Conservation (phyloP, 2,888 invertebrate species). For the Willowsia nigromaculata region DNA sequence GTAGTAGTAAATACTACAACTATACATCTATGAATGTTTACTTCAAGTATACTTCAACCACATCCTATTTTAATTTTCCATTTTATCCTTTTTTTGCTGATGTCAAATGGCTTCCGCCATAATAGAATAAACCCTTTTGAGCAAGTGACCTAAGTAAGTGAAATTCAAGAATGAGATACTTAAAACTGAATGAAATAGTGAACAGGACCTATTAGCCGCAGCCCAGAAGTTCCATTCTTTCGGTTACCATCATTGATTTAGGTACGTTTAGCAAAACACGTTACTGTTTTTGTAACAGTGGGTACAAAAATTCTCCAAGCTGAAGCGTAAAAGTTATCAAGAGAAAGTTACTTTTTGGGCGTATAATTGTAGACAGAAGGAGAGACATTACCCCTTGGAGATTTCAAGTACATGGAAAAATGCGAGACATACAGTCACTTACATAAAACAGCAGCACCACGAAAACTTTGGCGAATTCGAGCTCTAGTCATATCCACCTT, state of each 20-base stretch:
- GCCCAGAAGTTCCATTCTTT: no score
- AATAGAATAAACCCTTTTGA: slow-evolving; percentile 23
- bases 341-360: slow-evolving; percentile 47
- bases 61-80: slow-evolving; percentile 6
- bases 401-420: slow-evolving; percentile 61
- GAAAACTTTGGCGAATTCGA: neutral
- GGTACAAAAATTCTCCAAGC: neutral
- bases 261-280: neutral
- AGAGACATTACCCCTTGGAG: slow-evolving; percentile 55
- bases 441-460: neutral
- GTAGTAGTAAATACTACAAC: neutral
- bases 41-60: neutral
- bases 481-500: neutral
- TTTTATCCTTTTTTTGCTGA: neutral
- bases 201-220: slow-evolving; percentile 55
- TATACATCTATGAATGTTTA: neutral
- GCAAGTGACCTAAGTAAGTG: slow-evolving; percentile 52
- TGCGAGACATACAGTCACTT: slow-evolving; percentile 42
- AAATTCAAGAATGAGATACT: slow-evolving; percentile 27
- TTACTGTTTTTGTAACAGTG: neutral
- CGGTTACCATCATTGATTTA: no score
- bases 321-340: slow-evolving; percentile 54
- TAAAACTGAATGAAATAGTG: slow-evolving; percentile 14
- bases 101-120: neutral
- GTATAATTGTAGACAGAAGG: slow-evolving; percentile 58